Evolutionary conservation across 2,113 vertebrate species (phyloP), one percentile per base, ranked within the genome.

Genomic region (Hippocampus abdominalis): DNA sequence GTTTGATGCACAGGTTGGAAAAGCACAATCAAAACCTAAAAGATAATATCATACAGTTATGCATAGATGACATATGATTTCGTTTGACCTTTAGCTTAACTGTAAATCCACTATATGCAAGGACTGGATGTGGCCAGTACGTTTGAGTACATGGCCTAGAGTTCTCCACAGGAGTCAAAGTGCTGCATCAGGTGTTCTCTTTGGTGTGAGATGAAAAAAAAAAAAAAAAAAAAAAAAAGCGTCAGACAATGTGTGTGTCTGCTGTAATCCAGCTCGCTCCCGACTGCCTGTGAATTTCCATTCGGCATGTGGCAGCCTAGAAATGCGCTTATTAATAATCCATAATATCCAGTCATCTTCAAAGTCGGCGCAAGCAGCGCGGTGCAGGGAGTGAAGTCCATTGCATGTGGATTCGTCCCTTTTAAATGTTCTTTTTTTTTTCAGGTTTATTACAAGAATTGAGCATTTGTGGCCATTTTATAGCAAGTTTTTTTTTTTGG

Each of bases 121-220:
- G 21, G 53, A 13, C 12, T 59, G 56, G 12, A 59, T 59, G 56
- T 13, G 15, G 25, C 54, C 54, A 27, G 23, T 27, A 57, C 4
- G 54, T 27, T 57, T 25, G 23, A 29, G 54, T 27, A 29, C 23
- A 27, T 56, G 54, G 54, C 54, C n/a, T 29, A 27, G 13, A 27
- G 54, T 57, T 57, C 54, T 57, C 23, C 16, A 12, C 13, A 27
- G 48, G 48, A 18, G 61, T 59, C 69, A 68, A 83, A 85, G 67
- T 82, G 82, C 88, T 84, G 85, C 57, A 81, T 87, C 82, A 80
- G 85, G 69, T 78, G 74, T 88, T 86, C 77, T 80, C 74, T 84
- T 85, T 85, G 72, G 81, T 77, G 73, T 67, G 64, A 66, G 64
- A 69, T 54, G 75, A 81, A 84, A 80, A 86, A 84, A 81, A 49